Base-by-base conservation (phyloP, 2,797 vertebrate species). In the Ceyx erithaca region DNA sequence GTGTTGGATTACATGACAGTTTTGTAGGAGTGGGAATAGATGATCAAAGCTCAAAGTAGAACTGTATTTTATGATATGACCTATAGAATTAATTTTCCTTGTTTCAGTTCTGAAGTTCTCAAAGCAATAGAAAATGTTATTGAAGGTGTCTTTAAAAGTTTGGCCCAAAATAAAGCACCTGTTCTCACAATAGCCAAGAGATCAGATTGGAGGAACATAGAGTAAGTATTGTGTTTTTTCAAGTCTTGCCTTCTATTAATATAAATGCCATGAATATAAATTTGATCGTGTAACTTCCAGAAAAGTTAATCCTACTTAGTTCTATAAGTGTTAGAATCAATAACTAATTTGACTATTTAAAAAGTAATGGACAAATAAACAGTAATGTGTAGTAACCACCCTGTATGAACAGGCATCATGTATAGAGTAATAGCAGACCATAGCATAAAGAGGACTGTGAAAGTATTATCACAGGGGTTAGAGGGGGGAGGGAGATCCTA, bases 41-140 rank as follows among this genome's bases (percentile, higher is more conserved):
- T 72, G 67, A 70, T 66, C 31, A 89, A 89, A 81, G 41, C 23
- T 48, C 54, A 28, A 49, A 83, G 15, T 46, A 70, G 69, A 86
- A 88, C 33, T 92, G 63, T 86, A 81, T 80, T 75, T 92, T 67
- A 8, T 78, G 40, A 7, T 12, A 43, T 84, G 6, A 46, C 76
- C 54, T 37, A 4, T 69, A 49, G 70, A 9, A 48, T 12, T 46
- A 41, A 41, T 90, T 86, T 94, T 97, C 71, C 30, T 88, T 92
- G 26, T 98, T 97, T 95, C 97, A 99, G 99, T 89, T 96, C 95
- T 91, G 97, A 98, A 58, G 97, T 99, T 96, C 96, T 99, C 89
- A 95, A 88, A 48, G 97, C 97, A 37, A 99, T 99, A 95, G 99
- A 99, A 98, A 97, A 97, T n/a, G 91, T 99, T 63, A 97, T 99